phyloP scores from a whole-genome alignment of 2,888 invertebrate species.

The Schizotus pectinicornis region DNA sequence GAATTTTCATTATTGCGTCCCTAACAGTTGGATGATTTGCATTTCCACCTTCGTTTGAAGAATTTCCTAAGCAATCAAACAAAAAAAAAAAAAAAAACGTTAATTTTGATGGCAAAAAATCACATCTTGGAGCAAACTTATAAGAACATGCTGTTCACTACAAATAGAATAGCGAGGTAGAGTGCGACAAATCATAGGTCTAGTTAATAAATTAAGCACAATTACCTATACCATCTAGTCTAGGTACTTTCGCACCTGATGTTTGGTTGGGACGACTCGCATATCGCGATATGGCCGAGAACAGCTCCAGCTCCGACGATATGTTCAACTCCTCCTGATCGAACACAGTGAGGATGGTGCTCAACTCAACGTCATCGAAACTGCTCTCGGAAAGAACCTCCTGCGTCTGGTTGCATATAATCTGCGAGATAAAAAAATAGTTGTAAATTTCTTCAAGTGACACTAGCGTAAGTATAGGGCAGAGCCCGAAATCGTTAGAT shows the following conservation, averaged over 20 bases:
- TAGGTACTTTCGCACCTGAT: conserved; percentile 60
- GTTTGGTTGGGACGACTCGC: conserved; percentile 64
- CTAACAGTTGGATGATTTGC: conserved; percentile 60
- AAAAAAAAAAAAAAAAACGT: neutral
- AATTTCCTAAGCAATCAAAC: conserved; percentile 32
- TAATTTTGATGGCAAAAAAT: neutral
- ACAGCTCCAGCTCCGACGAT: conserved; percentile 78
- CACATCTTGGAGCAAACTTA: neutral
- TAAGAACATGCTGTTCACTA: neutral
- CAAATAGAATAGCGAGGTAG: conserved; percentile 13
- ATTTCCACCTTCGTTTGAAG: conserved; percentile 33
- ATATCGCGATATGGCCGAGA: conserved; percentile 75
- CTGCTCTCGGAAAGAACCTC: conserved; percentile 77
- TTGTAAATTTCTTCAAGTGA: neutral
- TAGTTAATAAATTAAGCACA: conserved; percentile 48
- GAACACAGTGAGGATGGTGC: conserved; percentile 76
- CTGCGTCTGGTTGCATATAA: conserved; percentile 77
- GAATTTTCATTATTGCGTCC: conserved; percentile 75
- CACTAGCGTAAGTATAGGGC: no score
- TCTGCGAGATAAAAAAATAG: conserved; percentile 58
- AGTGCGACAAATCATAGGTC: conserved; percentile 34
- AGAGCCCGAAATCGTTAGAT: no score
- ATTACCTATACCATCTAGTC: conserved; percentile 58
- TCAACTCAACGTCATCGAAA: conserved; percentile 78
- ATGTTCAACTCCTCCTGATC: conserved; percentile 77